Evolutionary conservation across 2,113 vertebrate species (phyloP).

Genomic region (Melanostigma gelatinosum): DNA sequence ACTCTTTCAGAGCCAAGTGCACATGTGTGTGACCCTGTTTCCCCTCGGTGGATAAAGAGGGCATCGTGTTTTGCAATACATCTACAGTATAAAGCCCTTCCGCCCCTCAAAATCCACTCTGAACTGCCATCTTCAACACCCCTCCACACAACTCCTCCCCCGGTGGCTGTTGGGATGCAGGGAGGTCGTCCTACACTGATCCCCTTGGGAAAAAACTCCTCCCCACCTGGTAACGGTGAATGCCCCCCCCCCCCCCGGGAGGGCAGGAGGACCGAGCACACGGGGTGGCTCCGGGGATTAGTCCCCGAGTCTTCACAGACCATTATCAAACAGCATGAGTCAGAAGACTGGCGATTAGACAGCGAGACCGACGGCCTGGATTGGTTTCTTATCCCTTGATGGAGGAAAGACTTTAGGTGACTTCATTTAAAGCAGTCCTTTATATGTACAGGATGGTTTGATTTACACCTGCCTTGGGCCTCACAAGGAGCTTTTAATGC

Average conservation of each 20-base stretch:
- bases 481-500: slow-evolving; percentile 30
- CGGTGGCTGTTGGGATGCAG: slow-evolving; percentile 11
- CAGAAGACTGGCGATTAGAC: slow-evolving; percentile 56
- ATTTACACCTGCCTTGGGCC: slow-evolving; percentile 35
- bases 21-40: slow-evolving; percentile 36
- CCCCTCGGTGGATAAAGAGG: slow-evolving; percentile 35
- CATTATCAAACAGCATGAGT: slow-evolving; percentile 73
- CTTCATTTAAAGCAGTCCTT: slow-evolving; percentile 5
- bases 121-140: slow-evolving; percentile 33
- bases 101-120: slow-evolving; percentile 40
- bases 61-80: slow-evolving; percentile 50
- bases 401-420: slow-evolving; percentile 29
- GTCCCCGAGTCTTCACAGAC: slow-evolving; percentile 43
- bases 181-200: slow-evolving; percentile 38
- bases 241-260: slow-evolving; percentile 41
- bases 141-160: slow-evolving; percentile 41
- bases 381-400: slow-evolving; percentile 27
- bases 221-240: slow-evolving; percentile 63
- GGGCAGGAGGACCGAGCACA: slow-evolving; percentile 50
- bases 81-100: slow-evolving; percentile 57
- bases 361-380: slow-evolving; percentile 38
- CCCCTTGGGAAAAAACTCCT: slow-evolving; percentile 69
- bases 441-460: slow-evolving; percentile 2
- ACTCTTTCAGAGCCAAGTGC: slow-evolving; percentile 49
- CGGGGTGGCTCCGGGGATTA: slow-evolving; percentile 56